These are phyloP conservation scores for Hydraecia micacea DNA, from an alignment of 2,888 invertebrate species.

Conservation along the genomic window DNA sequence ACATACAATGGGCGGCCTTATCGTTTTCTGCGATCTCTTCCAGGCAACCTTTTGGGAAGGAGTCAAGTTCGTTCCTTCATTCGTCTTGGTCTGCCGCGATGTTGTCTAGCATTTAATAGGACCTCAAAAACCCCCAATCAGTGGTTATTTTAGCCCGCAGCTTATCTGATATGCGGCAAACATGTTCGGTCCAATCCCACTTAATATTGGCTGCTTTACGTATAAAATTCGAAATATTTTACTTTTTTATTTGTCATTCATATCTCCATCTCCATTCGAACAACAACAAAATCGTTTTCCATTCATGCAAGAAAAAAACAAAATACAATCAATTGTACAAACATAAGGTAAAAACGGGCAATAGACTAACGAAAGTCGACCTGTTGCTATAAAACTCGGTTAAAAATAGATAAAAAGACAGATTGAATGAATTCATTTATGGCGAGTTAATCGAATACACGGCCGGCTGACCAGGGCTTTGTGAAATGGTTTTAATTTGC, in stretches of 20 bases:
- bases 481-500: slow-evolving; percentile 70
- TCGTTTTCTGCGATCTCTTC: too few species aligned
- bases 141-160: too few species aligned
- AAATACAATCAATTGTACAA: slow-evolving; percentile 22
- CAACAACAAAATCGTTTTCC: slow-evolving; percentile 1
- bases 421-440: slow-evolving; percentile 64
- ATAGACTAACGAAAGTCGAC: slow-evolving; percentile 48
- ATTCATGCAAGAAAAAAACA: slow-evolving; percentile 9
- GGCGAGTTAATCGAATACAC: slow-evolving; percentile 70
- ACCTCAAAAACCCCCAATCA: too few species aligned
- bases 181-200: too few species aligned
- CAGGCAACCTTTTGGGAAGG: background rate
- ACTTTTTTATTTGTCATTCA: background rate
- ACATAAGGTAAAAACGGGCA: slow-evolving; percentile 39
- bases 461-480: slow-evolving; percentile 66
- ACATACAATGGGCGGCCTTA: too few species aligned
- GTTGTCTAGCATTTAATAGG: background rate
- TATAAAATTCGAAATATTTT: too few species aligned
- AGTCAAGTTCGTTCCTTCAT: background rate
- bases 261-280: background rate
- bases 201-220: too few species aligned
- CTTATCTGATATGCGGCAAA: too few species aligned
- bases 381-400: slow-evolving; percentile 55
- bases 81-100: background rate
- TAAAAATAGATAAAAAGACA: slow-evolving; percentile 62